Conservation (phyloP, 2,797 vertebrate species). For the Microchirus variegatus region DNA sequence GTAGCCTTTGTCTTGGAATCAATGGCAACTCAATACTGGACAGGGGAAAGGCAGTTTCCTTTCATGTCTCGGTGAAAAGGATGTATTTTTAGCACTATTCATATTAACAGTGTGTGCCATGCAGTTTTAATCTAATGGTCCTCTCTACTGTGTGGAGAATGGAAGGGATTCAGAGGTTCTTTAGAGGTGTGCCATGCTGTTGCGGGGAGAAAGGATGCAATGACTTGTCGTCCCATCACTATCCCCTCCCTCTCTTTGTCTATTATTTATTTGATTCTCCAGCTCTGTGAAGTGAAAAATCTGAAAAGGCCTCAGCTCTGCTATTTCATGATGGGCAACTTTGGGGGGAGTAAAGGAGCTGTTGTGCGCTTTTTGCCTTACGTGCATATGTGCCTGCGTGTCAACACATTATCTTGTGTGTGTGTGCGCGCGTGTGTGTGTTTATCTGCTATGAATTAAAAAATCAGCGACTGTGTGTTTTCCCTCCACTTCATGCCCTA, state of each 20-base stretch:
- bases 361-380: slow-evolving; percentile 37
- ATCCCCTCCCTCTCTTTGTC: slow-evolving; percentile 74
- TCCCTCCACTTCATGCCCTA: slow-evolving; percentile 74
- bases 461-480: slow-evolving; percentile 59
- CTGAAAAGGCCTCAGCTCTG: slow-evolving; percentile 74
- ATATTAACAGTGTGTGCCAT: slow-evolving; percentile 77
- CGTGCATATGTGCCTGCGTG: slow-evolving; percentile 27
- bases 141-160: slow-evolving; percentile 67
- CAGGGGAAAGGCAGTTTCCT: slow-evolving; percentile 82
- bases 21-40: slow-evolving; percentile 83
- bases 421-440: background rate
- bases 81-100: slow-evolving; percentile 83
- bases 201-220: slow-evolving; percentile 73
- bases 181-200: slow-evolving; percentile 67
- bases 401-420: background rate
- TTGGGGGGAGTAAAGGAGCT: slow-evolving; percentile 54
- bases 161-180: slow-evolving; percentile 73
- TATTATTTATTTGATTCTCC: slow-evolving; percentile 78
- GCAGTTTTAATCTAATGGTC: slow-evolving; percentile 81
- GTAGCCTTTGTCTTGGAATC: slow-evolving; percentile 84
- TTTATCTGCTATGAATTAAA: slow-evolving; percentile 41
- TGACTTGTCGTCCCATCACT: slow-evolving; percentile 77
- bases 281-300: slow-evolving; percentile 74
- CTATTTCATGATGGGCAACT: slow-evolving; percentile 72
- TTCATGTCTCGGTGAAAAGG: slow-evolving; percentile 81